These are phyloP conservation scores for Trematomus bernacchii DNA, from an alignment of 2,797 vertebrate genomes.

Conservation along the genomic window DNA sequence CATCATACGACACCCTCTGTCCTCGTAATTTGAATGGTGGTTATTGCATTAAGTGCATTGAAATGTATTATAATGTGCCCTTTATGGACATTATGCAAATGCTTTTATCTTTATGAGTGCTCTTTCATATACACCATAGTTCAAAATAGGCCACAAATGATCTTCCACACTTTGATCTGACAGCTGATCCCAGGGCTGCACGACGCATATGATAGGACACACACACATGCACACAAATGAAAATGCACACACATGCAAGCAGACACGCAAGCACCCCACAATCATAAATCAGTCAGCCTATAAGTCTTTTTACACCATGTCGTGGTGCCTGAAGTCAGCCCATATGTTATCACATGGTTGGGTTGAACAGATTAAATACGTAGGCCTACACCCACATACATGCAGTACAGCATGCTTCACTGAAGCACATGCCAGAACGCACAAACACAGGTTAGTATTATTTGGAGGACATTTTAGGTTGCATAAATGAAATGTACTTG, in stretches of 20 bases:
- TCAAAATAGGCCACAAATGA: slow-evolving; percentile 4
- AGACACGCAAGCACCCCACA: neutral
- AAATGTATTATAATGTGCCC: neutral
- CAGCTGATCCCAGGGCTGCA: slow-evolving; percentile 8
- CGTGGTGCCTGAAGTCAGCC: too few relatives aligned
- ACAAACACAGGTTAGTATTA: neutral
- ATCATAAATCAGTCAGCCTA: slow-evolving; percentile 15
- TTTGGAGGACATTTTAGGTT: neutral
- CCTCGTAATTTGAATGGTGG: neutral
- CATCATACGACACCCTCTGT: neutral
- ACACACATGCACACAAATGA: too few relatives aligned
- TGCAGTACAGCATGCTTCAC: neutral
- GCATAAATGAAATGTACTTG: slow-evolving; percentile 3
- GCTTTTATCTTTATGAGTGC: neutral
- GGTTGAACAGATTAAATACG: slow-evolving; percentile 11
- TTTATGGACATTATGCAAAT: slow-evolving; percentile 2
- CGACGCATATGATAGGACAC: neutral
- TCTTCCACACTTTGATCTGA: slow-evolving; percentile 7
- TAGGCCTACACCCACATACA: slow-evolving; percentile 13
- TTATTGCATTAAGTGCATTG: neutral
- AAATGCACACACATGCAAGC: neutral
- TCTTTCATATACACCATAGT: neutral
- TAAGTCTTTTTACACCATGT: neutral
- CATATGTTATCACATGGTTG: slow-evolving; percentile 9
- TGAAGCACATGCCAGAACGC: neutral